A percentile compares a stretch with the other conserved stretches of the same genome.
Evolutionary conservation across 2,888 invertebrate genomes (phyloP).

Genomic region (Hecatera dysodea): DNA sequence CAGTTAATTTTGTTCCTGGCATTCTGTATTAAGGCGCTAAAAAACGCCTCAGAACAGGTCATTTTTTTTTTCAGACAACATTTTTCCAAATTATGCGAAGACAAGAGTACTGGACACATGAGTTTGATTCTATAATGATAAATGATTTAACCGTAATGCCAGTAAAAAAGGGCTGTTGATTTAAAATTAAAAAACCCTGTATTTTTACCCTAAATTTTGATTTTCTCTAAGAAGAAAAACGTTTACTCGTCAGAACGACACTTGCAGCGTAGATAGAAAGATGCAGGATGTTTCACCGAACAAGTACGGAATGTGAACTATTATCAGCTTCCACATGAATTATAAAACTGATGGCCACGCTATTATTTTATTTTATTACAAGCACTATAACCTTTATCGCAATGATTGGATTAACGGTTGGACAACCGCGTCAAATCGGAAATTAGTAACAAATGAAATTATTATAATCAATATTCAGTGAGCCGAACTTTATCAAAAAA

Average conservation of each 20-base stretch:
- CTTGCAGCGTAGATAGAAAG: not conserved
- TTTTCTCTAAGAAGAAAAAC: not conserved
- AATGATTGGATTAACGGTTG: conserved; percentile 29
- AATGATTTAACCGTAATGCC: too few species aligned
- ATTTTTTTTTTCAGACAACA: too few species aligned
- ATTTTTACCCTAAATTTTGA: too few species aligned
- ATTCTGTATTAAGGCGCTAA: too few species aligned
- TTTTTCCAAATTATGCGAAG: too few species aligned
- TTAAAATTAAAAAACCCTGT: too few species aligned
- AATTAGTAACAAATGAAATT: conserved; percentile 30
- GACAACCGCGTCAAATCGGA: conserved; percentile 33
- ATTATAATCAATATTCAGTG: conserved; percentile 1
- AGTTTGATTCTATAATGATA: too few species aligned
- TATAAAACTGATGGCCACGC: not conserved
- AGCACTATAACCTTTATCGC: conserved; percentile 29
- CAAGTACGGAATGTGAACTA: not conserved
- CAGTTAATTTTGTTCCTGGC: too few species aligned
- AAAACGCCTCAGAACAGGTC: too few species aligned
- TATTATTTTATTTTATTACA: conserved; percentile 21
- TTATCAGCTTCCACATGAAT: not conserved
- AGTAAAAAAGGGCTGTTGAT: too few species aligned
- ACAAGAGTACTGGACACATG: too few species aligned
- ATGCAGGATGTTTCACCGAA: not conserved
- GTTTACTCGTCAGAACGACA: not conserved
- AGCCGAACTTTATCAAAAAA: not conserved